Evolutionary conservation across 2,113 vertebrate genomes (phyloP).

Genomic region (Bucco capensis): DNA sequence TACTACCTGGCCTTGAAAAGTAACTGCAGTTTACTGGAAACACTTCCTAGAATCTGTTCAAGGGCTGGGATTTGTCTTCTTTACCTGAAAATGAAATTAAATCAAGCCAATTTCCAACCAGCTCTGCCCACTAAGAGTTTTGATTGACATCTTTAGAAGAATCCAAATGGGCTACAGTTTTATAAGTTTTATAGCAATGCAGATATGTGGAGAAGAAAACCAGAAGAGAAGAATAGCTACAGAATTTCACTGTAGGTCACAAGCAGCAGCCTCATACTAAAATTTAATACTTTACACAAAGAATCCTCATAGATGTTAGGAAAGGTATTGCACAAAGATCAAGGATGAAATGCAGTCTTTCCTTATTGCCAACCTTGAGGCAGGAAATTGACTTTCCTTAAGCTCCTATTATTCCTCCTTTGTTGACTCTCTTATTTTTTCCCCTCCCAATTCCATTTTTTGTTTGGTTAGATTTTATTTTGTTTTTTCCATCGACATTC

Average conservation of each 20-base stretch:
- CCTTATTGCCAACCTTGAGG: background rate
- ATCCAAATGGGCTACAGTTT: background rate
- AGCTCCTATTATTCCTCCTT: background rate
- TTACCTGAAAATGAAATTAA: conserved; percentile 8
- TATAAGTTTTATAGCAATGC: background rate
- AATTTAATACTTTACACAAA: background rate
- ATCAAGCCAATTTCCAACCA: background rate
- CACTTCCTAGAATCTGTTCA: background rate
- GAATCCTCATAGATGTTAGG: background rate
- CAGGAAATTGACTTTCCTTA: background rate
- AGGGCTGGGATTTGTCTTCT: background rate
- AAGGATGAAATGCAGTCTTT: background rate
- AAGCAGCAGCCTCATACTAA: background rate
- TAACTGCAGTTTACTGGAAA: background rate
- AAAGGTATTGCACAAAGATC: background rate
- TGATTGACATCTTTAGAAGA: background rate
- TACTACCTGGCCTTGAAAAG: background rate
- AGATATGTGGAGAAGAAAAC: background rate
- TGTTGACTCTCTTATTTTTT: background rate
- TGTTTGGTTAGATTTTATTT: no score
- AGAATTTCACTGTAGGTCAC: background rate
- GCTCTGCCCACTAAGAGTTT: background rate
- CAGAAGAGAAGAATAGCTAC: background rate
- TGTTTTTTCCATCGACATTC: background rate
- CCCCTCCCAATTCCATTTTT: background rate